phyloP scores from a whole-genome alignment of 2,888 invertebrate species.

The Amblyteles armatorius region DNA sequence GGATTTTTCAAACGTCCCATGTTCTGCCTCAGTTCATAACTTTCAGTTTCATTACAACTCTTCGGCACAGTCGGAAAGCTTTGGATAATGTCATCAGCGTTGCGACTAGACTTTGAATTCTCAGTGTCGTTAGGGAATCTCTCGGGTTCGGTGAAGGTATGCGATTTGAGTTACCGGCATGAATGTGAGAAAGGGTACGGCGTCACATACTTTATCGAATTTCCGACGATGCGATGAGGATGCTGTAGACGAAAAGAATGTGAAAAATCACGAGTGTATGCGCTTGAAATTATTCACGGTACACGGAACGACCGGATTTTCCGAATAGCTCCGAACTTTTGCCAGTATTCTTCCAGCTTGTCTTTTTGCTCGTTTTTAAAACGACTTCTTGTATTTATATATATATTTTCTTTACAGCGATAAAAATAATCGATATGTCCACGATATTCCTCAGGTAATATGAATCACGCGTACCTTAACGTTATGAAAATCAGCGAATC shows the following conservation, averaged over 20 bases:
- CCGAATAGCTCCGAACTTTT: not conserved
- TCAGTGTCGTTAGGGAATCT: not conserved
- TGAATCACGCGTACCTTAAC: conserved; percentile 12
- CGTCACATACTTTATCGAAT: conserved; percentile 20
- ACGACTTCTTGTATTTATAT: not conserved
- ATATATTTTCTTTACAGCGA: conserved; percentile 2
- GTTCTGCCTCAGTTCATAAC: not conserved
- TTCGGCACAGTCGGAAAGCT: not conserved
- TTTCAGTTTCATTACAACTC: not conserved
- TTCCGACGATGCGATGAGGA: conserved; percentile 11
- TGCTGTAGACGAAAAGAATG: conserved; percentile 8
- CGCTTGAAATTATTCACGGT: conserved; percentile 12
- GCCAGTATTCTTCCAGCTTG: not conserved
- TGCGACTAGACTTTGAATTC: not conserved
- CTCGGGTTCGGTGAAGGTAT: not conserved
- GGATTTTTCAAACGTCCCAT: not conserved
- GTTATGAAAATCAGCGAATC: conserved; percentile 26
- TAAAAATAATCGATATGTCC: conserved; percentile 27
- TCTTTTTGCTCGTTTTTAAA: not conserved
- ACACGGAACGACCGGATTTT: conserved; percentile 5
- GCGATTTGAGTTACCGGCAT: not conserved
- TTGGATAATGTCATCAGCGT: not conserved
- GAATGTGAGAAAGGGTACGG: not conserved
- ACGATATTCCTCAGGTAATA: not conserved
- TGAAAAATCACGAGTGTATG: conserved; percentile 12